phyloP scores from a whole-genome alignment of 2,797 vertebrate genomes.

The Hippopotamyrus pictus region DNA sequence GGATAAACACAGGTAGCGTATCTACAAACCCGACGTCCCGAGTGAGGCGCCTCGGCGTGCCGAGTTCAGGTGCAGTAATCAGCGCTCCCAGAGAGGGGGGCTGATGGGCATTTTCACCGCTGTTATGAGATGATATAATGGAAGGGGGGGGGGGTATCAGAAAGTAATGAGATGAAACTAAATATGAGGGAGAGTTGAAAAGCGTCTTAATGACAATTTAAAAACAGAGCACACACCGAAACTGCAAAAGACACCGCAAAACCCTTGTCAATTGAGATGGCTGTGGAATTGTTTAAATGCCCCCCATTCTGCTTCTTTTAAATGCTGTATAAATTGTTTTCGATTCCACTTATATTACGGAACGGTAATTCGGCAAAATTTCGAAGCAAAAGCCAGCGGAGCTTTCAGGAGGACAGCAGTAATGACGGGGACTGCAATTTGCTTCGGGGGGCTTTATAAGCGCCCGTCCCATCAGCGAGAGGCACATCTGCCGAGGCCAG shows the following conservation, averaged over 20 bases:
- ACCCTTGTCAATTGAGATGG: neutral
- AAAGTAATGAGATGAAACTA: conserved; percentile 38
- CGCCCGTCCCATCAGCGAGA: conserved; percentile 55
- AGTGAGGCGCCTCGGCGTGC: conserved; percentile 9
- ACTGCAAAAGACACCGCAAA: neutral
- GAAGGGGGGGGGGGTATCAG: conserved; percentile 21
- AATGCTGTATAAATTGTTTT: neutral
- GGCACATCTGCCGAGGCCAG: conserved; percentile 43
- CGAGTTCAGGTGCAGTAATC: conserved; percentile 44
- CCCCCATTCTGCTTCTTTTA: neutral
- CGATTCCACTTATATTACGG: neutral
- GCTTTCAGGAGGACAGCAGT: neutral
- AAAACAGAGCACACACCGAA: conserved; percentile 10
- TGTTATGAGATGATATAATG: conserved; percentile 43
- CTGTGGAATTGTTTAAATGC: neutral
- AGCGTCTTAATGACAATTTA: conserved; percentile 28
- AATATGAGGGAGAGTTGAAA: conserved; percentile 41
- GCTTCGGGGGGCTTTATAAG: conserved; percentile 32
- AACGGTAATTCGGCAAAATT: neutral
- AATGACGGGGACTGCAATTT: conserved; percentile 26
- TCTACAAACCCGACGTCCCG: neutral
- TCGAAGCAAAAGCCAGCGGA: neutral
- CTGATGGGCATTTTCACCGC: conserved; percentile 46
- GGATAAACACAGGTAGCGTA: neutral
- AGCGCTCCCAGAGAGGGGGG: conserved; percentile 31